These are phyloP conservation scores for Gerris buenoi DNA, from an alignment of 1,140 invertebrate species.

Conservation along the genomic window DNA sequence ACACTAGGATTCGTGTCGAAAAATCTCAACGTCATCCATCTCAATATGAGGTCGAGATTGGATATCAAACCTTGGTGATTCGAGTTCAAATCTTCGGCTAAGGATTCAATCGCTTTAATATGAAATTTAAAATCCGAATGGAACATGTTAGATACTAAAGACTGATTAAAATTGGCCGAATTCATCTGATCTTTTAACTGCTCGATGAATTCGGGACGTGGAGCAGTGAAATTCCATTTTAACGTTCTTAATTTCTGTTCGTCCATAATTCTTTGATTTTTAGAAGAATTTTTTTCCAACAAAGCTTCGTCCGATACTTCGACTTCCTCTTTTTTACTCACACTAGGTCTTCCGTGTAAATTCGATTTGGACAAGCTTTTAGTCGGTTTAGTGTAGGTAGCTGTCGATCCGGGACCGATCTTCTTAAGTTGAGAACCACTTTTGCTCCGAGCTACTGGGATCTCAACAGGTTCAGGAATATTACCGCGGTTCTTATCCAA, in stretches of 20 bases:
- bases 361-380: constrained; percentile 13
- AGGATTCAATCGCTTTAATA: constrained; percentile 82
- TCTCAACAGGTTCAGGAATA: constrained; percentile 67
- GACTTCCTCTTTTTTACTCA: constrained; percentile 68
- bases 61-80: constrained; percentile 64
- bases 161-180: constrained; percentile 69
- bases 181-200: constrained; percentile 83
- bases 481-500: constrained; percentile 74
- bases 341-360: neutral
- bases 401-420: constrained; percentile 15
- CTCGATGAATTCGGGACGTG: constrained; percentile 84
- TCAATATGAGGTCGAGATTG: constrained; percentile 88
- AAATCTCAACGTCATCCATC: constrained; percentile 90
- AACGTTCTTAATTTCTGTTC: constrained; percentile 80
- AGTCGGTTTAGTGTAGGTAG: constrained; percentile 16
- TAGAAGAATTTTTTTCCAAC: constrained; percentile 67
- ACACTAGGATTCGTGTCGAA: constrained; percentile 98
- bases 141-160: constrained; percentile 79
- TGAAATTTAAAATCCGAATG: constrained; percentile 92
- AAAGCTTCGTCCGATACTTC: constrained; percentile 68
- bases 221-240: constrained; percentile 92
- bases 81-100: constrained; percentile 64
- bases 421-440: constrained; percentile 8
- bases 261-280: constrained; percentile 79
- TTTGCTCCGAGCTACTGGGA: constrained; percentile 20